A percentile compares a stretch with the other conserved stretches of the same genome.
phyloP scores from a whole-genome alignment of 2,797 vertebrate genomes.

The Florisuga fusca region DNA sequence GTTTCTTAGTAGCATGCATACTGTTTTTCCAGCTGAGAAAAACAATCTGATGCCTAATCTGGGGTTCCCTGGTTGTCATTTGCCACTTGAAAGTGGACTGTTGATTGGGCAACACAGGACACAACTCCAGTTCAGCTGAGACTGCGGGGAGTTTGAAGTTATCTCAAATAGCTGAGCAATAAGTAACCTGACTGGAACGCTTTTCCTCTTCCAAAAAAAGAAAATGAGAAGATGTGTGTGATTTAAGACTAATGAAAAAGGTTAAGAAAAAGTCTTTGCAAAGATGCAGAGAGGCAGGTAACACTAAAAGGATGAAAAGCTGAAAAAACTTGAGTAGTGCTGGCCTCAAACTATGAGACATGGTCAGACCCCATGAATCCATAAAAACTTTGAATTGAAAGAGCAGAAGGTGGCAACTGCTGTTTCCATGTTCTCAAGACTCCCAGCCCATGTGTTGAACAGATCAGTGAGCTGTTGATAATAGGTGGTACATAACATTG shows the following conservation, averaged over 20 bases:
- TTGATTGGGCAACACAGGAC: background rate
- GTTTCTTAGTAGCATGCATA: background rate
- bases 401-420: background rate
- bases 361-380: background rate
- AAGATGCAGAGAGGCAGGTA: background rate
- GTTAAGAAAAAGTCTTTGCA: background rate
- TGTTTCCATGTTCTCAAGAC: background rate
- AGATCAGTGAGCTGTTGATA: background rate
- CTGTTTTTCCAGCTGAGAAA: background rate
- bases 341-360: background rate
- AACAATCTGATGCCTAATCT: background rate
- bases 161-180: background rate
- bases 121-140: background rate
- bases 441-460: fast-evolving
- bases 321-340: background rate
- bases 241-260: background rate
- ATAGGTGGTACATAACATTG: background rate
- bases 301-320: background rate
- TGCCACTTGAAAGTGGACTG: background rate
- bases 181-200: background rate
- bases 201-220: background rate
- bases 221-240: background rate
- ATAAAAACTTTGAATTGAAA: background rate
- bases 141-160: background rate
- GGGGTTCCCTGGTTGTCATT: background rate